Evolutionary conservation across 2,113 vertebrate genomes (phyloP), one percentile per base, ranked within the genome.

Genomic region (Pseudonaja textilis): DNA sequence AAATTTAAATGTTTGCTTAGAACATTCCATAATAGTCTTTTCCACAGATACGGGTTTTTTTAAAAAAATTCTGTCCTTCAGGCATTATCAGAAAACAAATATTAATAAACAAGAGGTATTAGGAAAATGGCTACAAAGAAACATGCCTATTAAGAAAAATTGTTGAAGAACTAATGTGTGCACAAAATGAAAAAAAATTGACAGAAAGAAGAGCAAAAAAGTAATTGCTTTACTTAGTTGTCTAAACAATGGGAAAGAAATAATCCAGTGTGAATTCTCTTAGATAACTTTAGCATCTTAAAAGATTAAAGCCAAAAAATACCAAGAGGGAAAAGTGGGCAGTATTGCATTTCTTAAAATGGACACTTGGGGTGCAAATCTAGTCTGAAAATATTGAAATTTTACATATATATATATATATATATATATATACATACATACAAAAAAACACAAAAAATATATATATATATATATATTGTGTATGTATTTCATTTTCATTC

Each of bases 71-170:
- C 14, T 92, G 94, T 94, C 92, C 96, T 96, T 95, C n/a, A 94
- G 95, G 56, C 3, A 57, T 92, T 95, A 95, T 95, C 59, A 96
- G 87, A 96, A 97, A 95, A 93, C 2, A 96, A 95, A 91, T 91
- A 92, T 94, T 95, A 89, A 50, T 95, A 95, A 96, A 92, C 59
- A 96, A n/a, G 0, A 0, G n/a, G 91, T 90, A 96, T 22, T 1
- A 18, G 87, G 26, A 91, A 96, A 94, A n/a, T 69, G 26, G 11
- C 57, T 91, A 90, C 91, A 42, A 54, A 20, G 92, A 95, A 54
- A 64, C 89, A 93, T 64, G 87, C 61, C 61, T 90, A 55, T 96
- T 92, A 90, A 69, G 64, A 34, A 69, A 69, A 69, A 69, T 18
- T 18, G 90, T 74, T 93, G 93, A 45, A 91, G 95, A 91, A 92